Evolutionary conservation across 1,140 invertebrate genomes (phyloP).

Genomic region (Lasioglossum albipes): DNA sequence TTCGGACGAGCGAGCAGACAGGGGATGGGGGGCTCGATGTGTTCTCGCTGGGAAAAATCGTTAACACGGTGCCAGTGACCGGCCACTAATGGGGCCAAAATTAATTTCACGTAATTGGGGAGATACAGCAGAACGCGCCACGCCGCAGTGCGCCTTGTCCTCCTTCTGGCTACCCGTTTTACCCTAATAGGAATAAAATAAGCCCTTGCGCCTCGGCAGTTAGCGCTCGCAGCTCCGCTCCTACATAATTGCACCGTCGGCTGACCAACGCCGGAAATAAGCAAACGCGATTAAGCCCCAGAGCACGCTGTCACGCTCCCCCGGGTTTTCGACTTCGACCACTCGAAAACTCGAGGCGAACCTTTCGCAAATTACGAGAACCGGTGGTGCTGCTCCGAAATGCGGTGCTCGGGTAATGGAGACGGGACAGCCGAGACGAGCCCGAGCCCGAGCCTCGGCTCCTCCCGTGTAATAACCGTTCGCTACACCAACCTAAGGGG

Average conservation of each 20-base stretch:
- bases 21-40: too few relatives aligned
- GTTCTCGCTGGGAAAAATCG: constrained; percentile 64
- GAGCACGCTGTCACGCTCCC: constrained; percentile 71
- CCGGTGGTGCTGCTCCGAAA: constrained; percentile 38
- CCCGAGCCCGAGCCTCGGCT: too few relatives aligned
- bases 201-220: constrained; percentile 60
- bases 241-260: constrained; percentile 68
- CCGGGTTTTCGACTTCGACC: constrained; percentile 52
- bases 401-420: constrained; percentile 28
- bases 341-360: constrained; percentile 14
- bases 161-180: constrained; percentile 69
- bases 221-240: constrained; percentile 49
- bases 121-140: constrained; percentile 41
- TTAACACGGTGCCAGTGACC: constrained; percentile 57
- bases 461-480: constrained; percentile 12
- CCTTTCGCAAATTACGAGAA: constrained; percentile 44
- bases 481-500: neutral
- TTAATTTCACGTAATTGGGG: constrained; percentile 79
- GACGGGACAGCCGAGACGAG: neutral
- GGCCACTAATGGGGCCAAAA: constrained; percentile 75
- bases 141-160: constrained; percentile 9
- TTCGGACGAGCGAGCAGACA: too few relatives aligned
- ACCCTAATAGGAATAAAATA: constrained; percentile 79
- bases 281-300: constrained; percentile 75
- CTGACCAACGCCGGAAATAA: constrained; percentile 74